Percentiles rank a stretch among this genome's conserved stretches.
Conservation (phyloP, 2,113 vertebrate genomes). For the Gobius niger region DNA sequence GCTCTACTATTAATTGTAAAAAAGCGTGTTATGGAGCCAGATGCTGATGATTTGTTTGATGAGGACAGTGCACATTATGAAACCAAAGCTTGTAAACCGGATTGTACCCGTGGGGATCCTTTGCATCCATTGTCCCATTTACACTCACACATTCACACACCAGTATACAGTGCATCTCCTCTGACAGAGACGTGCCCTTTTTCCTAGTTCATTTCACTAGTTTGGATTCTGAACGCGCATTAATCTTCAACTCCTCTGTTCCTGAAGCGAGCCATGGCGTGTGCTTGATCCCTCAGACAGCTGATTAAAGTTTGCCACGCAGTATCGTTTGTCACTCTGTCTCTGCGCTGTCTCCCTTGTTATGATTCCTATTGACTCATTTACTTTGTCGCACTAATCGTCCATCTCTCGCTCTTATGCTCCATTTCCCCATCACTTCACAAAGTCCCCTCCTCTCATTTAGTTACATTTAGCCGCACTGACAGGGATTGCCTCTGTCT, state of each 20-base stretch:
- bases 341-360: constrained; percentile 15
- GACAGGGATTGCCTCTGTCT: background rate
- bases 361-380: constrained; percentile 40
- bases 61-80: no score
- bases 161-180: no score
- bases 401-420: constrained; percentile 26
- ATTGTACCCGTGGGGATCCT: no score
- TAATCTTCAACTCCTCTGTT: background rate
- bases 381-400: constrained; percentile 41
- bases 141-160: no score
- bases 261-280: constrained; percentile 25
- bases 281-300: constrained; percentile 35
- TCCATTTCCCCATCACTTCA: constrained; percentile 21
- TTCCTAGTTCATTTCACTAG: background rate
- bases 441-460: constrained; percentile 4
- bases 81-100: no score
- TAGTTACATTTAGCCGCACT: constrained; percentile 17
- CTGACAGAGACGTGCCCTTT: background rate
- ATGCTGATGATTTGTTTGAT: no score
- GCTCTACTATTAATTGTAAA: no score
- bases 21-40: no score
- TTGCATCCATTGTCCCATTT: no score
- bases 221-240: constrained; percentile 7
- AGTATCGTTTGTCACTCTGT: constrained; percentile 30
- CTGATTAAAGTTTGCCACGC: constrained; percentile 37